These are phyloP conservation scores for Papilio xuthus DNA, from an alignment of 1,140 invertebrate genomes.

Conservation along the genomic window DNA sequence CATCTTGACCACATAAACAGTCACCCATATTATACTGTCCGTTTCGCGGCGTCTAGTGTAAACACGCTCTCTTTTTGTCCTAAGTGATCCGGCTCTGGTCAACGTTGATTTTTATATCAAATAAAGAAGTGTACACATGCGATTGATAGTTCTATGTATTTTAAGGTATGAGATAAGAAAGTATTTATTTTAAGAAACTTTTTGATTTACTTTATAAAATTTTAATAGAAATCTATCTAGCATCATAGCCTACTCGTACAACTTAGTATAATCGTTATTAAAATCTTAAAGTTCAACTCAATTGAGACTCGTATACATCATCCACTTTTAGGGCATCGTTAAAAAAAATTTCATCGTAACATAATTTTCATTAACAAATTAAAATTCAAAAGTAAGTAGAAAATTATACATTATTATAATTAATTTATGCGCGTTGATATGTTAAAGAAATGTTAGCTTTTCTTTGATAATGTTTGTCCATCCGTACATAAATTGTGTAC, in stretches of 20 bases:
- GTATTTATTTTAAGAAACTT: too few relatives aligned
- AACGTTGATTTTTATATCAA: slow-evolving; percentile 78
- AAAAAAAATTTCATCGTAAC: not conserved
- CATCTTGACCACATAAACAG: slow-evolving; percentile 45
- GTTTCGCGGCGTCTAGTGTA: slow-evolving; percentile 71
- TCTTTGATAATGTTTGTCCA: not conserved
- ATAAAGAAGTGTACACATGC: slow-evolving; percentile 56
- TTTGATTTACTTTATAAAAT: too few relatives aligned
- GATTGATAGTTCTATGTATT: not conserved
- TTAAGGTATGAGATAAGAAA: not conserved
- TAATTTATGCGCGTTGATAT: not conserved
- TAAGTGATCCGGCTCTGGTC: slow-evolving; percentile 79
- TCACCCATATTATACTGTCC: slow-evolving; percentile 70
- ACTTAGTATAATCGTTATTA: too few relatives aligned
- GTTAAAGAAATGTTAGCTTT: not conserved
- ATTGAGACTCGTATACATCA: too few relatives aligned
- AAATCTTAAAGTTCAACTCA: too few relatives aligned
- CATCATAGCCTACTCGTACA: too few relatives aligned
- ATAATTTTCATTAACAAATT: not conserved
- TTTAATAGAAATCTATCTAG: too few relatives aligned
- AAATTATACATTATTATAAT: not conserved
- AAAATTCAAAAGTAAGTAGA: not conserved
- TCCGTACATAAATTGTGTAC: not conserved
- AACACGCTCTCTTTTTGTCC: slow-evolving; percentile 79
- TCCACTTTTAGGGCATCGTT: not conserved